These are phyloP conservation scores for Callosobruchus maculatus DNA, from an alignment of 2,888 invertebrate genomes.

Conservation along the genomic window DNA sequence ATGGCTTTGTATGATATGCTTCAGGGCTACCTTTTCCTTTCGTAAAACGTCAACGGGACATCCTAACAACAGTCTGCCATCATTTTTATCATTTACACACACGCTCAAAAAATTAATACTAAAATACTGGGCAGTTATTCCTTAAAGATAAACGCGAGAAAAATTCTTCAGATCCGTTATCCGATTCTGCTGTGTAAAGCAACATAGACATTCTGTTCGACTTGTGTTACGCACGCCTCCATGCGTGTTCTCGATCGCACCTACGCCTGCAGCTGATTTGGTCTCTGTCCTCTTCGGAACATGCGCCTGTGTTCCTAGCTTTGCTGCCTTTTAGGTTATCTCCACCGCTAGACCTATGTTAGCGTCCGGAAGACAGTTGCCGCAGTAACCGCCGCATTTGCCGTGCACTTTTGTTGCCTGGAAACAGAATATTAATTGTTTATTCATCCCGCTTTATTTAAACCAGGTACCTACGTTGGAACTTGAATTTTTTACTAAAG, in stretches of 20 bases:
- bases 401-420: slow-evolving; percentile 55
- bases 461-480: too few species aligned
- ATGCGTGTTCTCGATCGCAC: background rate
- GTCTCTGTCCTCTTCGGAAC: background rate
- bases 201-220: background rate
- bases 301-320: background rate
- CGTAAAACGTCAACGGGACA: background rate
- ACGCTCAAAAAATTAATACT: slow-evolving; percentile 4
- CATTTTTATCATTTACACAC: background rate
- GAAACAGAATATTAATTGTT: slow-evolving; percentile 8
- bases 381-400: slow-evolving; percentile 72
- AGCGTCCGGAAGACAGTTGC: slow-evolving; percentile 54
- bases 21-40: too few species aligned
- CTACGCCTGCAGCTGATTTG: background rate
- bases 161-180: background rate
- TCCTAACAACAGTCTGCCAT: background rate
- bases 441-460: too few species aligned
- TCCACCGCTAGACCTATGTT: slow-evolving; percentile 42
- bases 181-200: background rate
- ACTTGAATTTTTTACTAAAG: too few species aligned
- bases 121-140: slow-evolving; percentile 24
- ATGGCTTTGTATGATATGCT: too few species aligned
- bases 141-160: background rate
- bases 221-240: background rate
- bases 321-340: slow-evolving; percentile 32